phyloP scores from a whole-genome alignment of 2,797 vertebrate genomes.

The Semaprochilodus insignis region DNA sequence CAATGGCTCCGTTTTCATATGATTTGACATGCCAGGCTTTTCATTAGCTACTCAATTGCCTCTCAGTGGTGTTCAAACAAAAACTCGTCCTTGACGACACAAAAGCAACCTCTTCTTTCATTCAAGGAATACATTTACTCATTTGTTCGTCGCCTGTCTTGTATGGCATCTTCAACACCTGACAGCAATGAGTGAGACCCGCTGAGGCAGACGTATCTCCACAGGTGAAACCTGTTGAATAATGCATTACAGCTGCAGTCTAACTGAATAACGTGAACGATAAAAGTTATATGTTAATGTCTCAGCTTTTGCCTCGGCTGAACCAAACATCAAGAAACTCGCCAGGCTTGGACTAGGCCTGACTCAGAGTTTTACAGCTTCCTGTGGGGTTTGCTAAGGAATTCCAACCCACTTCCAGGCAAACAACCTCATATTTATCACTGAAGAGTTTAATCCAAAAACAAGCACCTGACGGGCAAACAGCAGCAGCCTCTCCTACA shows the following conservation, averaged over 20 bases:
- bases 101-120: not conserved
- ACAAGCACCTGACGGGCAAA: not conserved
- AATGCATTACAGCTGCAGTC: constrained; percentile 25
- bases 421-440: not conserved
- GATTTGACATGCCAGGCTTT: constrained; percentile 2
- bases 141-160: not conserved
- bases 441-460: not conserved
- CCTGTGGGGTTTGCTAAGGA: not conserved
- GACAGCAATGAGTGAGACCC: not conserved
- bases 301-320: not conserved
- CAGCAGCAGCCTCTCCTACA: not conserved
- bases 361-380: not conserved
- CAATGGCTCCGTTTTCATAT: not conserved
- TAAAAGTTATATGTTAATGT: constrained; percentile 38
- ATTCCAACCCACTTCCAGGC: constrained; percentile 9
- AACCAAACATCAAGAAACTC: not conserved
- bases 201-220: not conserved
- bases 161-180: not conserved
- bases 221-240: constrained; percentile 33
- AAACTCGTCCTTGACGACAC: constrained; percentile 19
- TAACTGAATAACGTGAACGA: not conserved
- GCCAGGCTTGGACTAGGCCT: not conserved
- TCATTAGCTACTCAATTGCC: constrained; percentile 26
- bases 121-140: not conserved
- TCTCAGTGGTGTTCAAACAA: constrained; percentile 46